Base-by-base conservation (phyloP, 2,888 invertebrate species). In the Ceraclea dissimilis region DNA sequence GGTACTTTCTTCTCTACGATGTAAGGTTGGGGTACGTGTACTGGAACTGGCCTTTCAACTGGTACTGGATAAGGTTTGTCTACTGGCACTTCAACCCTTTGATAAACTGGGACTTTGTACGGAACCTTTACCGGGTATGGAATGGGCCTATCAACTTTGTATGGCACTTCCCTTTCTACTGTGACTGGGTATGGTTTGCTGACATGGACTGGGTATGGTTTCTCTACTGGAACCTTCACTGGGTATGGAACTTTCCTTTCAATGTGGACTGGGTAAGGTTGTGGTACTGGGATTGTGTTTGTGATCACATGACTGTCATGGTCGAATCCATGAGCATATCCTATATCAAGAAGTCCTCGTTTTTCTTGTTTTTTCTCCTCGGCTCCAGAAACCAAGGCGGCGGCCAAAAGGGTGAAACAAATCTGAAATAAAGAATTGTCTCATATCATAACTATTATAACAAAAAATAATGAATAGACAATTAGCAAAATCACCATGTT, bases 201-300 rank as follows among this genome's bases (percentile, higher is more conserved):
- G 11, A 59, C 59, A 20, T 49, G 53, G 16, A 60, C 60, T 20
- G 60, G 52, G 21, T 55, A 54, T 11, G 61, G 61, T 43, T 59
- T 59, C 17, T 59, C 61, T 1, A 73, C 70, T 4, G 73, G 74
- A 2, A 71, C 69, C 0, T 71, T 67, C 0, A 75, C 72, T 2
- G 75, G 75, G 0, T 75, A 74, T 0, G 76, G 75, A 2, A 75
- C 71, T 2, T 76, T 75, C 56, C 65, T 73, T 2, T 74, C 65
- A 1, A 77, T 74, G 1, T 74, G 72, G 1, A 78, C 77, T 16
- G 77, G 76, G 66, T 74, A 76, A 2, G 76, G 76, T 1, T 73
- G 73, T 4, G 77, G 76, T 0, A 76, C 73, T 20, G 76, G 76
- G 0, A 76, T 73, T 2, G 60, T 58, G 46, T 60, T 60, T 46